Evolutionary conservation across 2,797 vertebrate species (phyloP).

Genomic region (Lindbergichthys nudifrons): DNA sequence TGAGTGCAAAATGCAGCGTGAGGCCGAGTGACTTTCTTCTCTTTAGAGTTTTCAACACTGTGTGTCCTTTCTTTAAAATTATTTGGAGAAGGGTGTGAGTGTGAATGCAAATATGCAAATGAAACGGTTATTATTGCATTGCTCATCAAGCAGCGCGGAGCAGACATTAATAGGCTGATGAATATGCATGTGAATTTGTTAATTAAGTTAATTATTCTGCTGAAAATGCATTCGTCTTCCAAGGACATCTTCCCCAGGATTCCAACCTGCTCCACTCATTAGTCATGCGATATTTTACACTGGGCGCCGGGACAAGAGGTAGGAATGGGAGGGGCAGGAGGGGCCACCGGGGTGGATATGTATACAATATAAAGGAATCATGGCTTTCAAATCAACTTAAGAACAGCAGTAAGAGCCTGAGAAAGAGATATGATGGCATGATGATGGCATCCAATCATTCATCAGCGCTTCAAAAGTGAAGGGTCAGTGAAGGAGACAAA

Average conservation of each 20-base stretch:
- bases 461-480: conserved; percentile 42
- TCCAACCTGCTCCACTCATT: conserved; percentile 95
- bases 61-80: conserved; percentile 77
- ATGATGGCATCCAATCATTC: conserved; percentile 43
- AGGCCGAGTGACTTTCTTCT: conserved; percentile 52
- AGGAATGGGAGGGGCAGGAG: conserved; percentile 37
- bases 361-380: conserved; percentile 61
- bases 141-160: conserved; percentile 96
- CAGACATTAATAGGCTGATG: conserved; percentile 99
- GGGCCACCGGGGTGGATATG: conserved; percentile 64
- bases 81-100: conserved; percentile 85
- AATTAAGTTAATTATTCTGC: conserved; percentile 99
- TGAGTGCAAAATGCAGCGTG: conserved; percentile 41
- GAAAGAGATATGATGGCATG: conserved; percentile 28
- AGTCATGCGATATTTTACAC: conserved; percentile 94
- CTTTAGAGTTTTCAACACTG: conserved; percentile 53
- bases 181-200: conserved; percentile 99
- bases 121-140: conserved; percentile 95
- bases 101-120: conserved; percentile 96
- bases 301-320: conserved; percentile 75
- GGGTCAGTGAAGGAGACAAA: conserved; percentile 62
- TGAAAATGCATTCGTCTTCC: conserved; percentile 98
- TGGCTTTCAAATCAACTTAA: conserved; percentile 58
- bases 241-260: conserved; percentile 98
- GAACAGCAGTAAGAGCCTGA: conserved; percentile 27